Percentiles rank a stretch among this genome's conserved stretches.
These are phyloP conservation scores for Danionella cerebrum DNA, from an alignment of 2,113 vertebrate genomes.

Conservation along the genomic window DNA sequence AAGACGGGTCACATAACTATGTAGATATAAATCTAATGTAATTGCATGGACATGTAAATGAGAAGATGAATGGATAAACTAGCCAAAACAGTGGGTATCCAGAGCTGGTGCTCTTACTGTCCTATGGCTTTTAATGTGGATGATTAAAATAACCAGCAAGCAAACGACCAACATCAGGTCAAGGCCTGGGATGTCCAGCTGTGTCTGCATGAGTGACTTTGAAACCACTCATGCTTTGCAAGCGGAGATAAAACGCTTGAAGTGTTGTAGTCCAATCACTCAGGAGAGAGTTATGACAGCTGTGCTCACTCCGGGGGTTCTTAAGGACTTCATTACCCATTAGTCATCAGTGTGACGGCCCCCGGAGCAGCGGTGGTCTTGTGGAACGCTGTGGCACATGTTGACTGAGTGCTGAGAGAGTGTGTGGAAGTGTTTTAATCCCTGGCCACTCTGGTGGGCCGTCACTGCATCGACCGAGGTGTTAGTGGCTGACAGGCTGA, in stretches of 20 bases:
- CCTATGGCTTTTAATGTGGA: not conserved
- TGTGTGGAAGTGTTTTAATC: constrained; percentile 45
- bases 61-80: too few species aligned
- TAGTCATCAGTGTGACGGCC: constrained; percentile 36
- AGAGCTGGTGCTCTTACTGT: too few species aligned
- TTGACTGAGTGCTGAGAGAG: constrained; percentile 31
- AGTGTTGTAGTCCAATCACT: constrained; percentile 19
- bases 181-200: constrained; percentile 10
- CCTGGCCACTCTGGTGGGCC: constrained; percentile 34
- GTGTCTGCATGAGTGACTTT: constrained; percentile 18
- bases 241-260: constrained; percentile 20
- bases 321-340: constrained; percentile 39
- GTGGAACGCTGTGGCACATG: constrained; percentile 29
- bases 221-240: constrained; percentile 13
- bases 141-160: constrained; percentile 3
- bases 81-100: too few species aligned
- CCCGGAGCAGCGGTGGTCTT: constrained; percentile 31
- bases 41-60: too few species aligned
- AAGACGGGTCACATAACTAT: too few species aligned
- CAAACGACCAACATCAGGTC: constrained; percentile 20
- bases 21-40: too few species aligned
- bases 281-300: constrained; percentile 6
- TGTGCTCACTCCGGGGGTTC: constrained; percentile 26
- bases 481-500: constrained; percentile 41
- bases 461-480: constrained; percentile 33